Percentiles rank a stretch among this genome's conserved stretches.
phyloP scores from a whole-genome alignment of 1,140 invertebrate species.

The Conus ventricosus region DNA sequence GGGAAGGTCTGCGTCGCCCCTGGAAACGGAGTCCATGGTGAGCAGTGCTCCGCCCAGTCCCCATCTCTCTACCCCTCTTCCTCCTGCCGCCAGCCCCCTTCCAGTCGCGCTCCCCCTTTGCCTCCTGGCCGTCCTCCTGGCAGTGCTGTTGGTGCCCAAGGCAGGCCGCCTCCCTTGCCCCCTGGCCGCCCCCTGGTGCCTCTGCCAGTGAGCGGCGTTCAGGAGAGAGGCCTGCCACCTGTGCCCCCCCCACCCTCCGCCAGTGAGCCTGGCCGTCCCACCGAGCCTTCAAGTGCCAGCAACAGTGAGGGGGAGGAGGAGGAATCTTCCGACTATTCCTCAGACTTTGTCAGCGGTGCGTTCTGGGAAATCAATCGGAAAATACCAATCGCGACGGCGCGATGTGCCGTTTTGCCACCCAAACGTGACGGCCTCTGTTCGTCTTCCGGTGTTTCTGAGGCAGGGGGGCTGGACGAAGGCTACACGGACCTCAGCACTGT shows the following conservation, averaged over 20 bases:
- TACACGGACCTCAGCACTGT: constrained; percentile 16
- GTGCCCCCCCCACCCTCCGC: neutral
- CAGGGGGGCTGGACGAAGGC: constrained; percentile 16
- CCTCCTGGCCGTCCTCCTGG: neutral
- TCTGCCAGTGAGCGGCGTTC: neutral
- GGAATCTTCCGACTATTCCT: constrained; percentile 33
- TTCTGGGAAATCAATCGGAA: constrained; percentile 34
- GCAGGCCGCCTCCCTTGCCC: neutral
- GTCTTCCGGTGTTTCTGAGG: neutral
- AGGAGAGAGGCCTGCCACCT: neutral
- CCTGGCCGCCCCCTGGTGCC: neutral
- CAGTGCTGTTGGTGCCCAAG: neutral
- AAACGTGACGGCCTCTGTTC: neutral
- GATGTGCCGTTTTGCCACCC: neutral
- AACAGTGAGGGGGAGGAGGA: neutral
- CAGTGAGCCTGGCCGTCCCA: neutral
- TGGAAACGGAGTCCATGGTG: neutral
- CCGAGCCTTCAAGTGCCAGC: neutral
- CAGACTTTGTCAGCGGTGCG: constrained; percentile 33
- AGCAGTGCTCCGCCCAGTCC: neutral
- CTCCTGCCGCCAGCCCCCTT: neutral
- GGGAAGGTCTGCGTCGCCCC: neutral
- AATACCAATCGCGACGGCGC: constrained; percentile 20
- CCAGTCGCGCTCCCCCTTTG: neutral
- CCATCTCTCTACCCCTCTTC: neutral